Evolutionary conservation across 2,888 invertebrate genomes (phyloP), one percentile per base, ranked within the genome.

Genomic region (Lacanobia wlatinum): DNA sequence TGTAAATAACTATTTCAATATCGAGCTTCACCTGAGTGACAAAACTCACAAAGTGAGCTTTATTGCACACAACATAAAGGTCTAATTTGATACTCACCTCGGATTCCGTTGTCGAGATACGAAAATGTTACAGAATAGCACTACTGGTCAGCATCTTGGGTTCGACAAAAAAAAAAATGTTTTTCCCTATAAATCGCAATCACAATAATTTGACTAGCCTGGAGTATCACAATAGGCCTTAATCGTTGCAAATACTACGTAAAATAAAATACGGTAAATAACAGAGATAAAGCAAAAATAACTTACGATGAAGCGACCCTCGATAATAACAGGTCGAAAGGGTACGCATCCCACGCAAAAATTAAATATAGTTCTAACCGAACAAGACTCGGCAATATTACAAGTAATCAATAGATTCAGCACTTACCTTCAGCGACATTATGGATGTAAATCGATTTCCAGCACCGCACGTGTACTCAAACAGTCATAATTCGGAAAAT

Each of bases 351-450:
- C 86, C 83, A 86, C 86, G 85, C 81, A 78, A 80, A 86, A 82
- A 70, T 73, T 74, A 77, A 80, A 70, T 79, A 78, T 55, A 84
- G 59, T 56, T 55, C 50, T n/a, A 34, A 70, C 62, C n/a, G 16
- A 55, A 52, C 43, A 48, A 14, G 46, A 46, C 21, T 43, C 38
- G 23, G 38, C 16, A 73, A 72, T 70, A 73, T 60, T 56, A 76
- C 53, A 60, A 46, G 53, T 65, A 83, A 86, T 76, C 66, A 73
- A 78, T 83, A 86, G n/a, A 58, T 70, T 16, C 55, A 71, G 40
- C 43, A 88, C 94, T 91, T 83, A 94, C 94, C 94, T 94, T 94
- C 76, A 94, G 78, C 68, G 94, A 94, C 94, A 94, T 94, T 85
- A 82, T 92, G 82, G 80, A 83, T 89, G 72, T 80, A 77, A 89